Conservation (phyloP, 1,140 invertebrate genomes). For the Elysia chlorotica region DNA sequence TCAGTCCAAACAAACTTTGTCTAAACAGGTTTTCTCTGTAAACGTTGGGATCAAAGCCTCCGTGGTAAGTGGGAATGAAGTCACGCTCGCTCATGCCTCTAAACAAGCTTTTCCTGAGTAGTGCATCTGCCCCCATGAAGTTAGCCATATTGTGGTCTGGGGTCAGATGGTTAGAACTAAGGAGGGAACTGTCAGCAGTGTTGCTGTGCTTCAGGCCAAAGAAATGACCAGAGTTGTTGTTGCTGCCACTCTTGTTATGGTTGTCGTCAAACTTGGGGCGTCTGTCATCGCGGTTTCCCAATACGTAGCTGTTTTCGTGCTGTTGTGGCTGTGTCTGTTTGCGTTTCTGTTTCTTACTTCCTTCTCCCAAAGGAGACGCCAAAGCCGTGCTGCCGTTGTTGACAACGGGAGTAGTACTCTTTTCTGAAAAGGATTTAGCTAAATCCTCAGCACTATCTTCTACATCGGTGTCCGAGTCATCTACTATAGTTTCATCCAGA, state of each 20-base stretch:
- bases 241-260: not conserved
- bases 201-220: too few species aligned
- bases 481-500: not conserved
- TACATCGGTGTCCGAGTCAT: not conserved
- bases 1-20: constrained; percentile 7
- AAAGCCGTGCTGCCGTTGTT: too few species aligned
- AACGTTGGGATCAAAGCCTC: constrained; percentile 6
- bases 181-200: not conserved
- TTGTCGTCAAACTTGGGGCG: constrained; percentile 24
- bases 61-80: not conserved
- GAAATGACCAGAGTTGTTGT: not conserved
- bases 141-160: not conserved
- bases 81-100: constrained; percentile 11
- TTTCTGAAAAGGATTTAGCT: not conserved
- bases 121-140: not conserved
- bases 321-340: constrained; percentile 97
- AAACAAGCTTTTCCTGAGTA: constrained; percentile 6
- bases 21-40: constrained; percentile 19
- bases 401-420: not conserved
- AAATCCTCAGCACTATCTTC: not conserved
- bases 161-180: not conserved
- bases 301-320: constrained; percentile 74
- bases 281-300: constrained; percentile 58
- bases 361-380: constrained; percentile 21
- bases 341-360: constrained; percentile 84